Conservation (phyloP, 2,888 invertebrate species). For the Meta bourneti region DNA sequence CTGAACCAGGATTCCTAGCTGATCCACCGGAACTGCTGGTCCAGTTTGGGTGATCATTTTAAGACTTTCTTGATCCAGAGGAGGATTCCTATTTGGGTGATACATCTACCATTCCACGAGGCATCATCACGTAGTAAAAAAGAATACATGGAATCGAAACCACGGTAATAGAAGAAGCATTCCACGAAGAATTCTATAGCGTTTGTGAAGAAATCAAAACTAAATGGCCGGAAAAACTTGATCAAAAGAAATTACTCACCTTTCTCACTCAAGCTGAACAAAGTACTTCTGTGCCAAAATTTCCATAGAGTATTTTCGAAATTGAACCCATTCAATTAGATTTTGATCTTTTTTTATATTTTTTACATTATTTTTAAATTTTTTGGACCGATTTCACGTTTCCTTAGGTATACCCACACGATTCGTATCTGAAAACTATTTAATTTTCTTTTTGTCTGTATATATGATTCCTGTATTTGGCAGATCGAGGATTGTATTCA, state of each 20-base stretch:
- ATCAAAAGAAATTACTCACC: not conserved
- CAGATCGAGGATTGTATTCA: not conserved
- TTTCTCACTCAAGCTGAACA: not conserved
- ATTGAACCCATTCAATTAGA: not conserved
- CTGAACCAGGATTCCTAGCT: constrained; percentile 2
- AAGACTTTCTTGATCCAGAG: not conserved
- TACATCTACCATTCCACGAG: not conserved
- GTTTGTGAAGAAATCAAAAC: too few relatives aligned
- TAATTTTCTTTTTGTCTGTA: not conserved
- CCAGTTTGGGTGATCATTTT: constrained; percentile 10
- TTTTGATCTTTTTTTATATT: not conserved
- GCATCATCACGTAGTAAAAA: not conserved
- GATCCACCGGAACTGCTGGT: constrained; percentile 34
- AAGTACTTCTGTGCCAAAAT: not conserved
- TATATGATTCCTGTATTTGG: not conserved
- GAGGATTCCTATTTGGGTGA: not conserved
- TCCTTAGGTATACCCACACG: not conserved
- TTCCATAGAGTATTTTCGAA: not conserved
- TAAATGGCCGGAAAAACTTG: not conserved
- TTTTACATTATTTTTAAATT: not conserved
- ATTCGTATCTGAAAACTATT: not conserved
- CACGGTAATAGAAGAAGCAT: not conserved
- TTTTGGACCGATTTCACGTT: not conserved
- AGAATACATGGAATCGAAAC: not conserved
- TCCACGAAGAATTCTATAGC: not conserved